Evolutionary conservation across 2,113 vertebrate species (phyloP).

Genomic region (Numenius arquata): DNA sequence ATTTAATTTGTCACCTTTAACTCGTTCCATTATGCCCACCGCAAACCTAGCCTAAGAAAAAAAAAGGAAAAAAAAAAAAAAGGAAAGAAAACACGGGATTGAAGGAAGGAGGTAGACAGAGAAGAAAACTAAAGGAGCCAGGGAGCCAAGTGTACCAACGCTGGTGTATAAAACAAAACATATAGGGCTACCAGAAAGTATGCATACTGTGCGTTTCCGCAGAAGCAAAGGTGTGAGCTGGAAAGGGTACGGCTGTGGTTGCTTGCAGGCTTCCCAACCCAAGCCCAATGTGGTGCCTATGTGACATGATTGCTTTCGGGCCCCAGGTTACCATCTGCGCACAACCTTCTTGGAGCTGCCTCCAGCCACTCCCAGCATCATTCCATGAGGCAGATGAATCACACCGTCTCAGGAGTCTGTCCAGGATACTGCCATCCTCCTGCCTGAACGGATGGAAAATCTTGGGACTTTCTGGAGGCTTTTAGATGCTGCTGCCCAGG

Average conservation of each 20-base stretch:
- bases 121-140: background rate
- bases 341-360: background rate
- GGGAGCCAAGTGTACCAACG: background rate
- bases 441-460: accelerated
- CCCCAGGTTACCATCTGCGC: accelerated
- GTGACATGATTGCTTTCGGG: accelerated
- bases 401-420: accelerated
- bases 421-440: background rate
- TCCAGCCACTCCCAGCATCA: accelerated
- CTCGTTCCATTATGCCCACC: background rate
- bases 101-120: background rate
- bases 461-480: background rate
- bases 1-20: conserved; percentile 39
- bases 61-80: background rate
- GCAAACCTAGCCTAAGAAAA: background rate
- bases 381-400: accelerated
- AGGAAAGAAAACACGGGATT: background rate
- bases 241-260: background rate
- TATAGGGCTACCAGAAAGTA: background rate
- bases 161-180: background rate
- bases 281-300: accelerated
- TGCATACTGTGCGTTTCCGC: accelerated
- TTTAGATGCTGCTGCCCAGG: background rate
- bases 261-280: background rate
- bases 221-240: background rate